Evolutionary conservation across 2,797 vertebrate species (phyloP), one percentile per base, ranked within the genome.

Genomic region (Antrozous pallidus): DNA sequence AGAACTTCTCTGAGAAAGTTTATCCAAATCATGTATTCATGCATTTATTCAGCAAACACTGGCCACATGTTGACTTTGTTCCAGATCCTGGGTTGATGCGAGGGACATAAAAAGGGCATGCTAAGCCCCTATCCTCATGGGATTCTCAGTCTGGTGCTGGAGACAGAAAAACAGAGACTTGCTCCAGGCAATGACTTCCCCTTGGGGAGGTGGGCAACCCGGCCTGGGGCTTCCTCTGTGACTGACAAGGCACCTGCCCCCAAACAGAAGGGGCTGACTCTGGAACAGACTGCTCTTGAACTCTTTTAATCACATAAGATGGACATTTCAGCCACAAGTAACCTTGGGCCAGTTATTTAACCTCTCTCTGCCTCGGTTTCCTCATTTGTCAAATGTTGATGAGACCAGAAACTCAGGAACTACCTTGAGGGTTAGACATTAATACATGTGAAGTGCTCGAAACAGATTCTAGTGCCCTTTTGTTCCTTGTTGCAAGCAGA

Each of bases 391-490:
- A 92, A 42, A 56, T 17, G 8, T 67, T 10, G 36, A n/a, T 11
- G 17, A 51, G 51, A 45, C 26, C 31, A 90, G 45, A 18, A 67
- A 67, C 63, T 33, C 63, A 67, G 10, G 26, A 58, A 9, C 56
- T 18, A 12, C 45, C 56, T 11, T 4, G 74, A 28, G 17, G 47
- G 47, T 40, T 82, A 51, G 54, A 63, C 13, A 16, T 40, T 45
- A 70, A 58, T 31, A n/a, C 16, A 7, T 8, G 3, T 2, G 7
- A 56, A 8, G 42, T 3, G 2, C 22, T 65, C 1, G 2, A 16
- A 31, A 17, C 22, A 36, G 61, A 90, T 12, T 47, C 24, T 28
- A 42, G 75, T 20, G 90, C 54, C 49, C 67, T 65, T 74, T 51
- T 18, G 71, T 3, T 47, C 36, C 84, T 49, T 63, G 26, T 45